Evolutionary conservation across 2,797 vertebrate genomes (phyloP), one percentile per base, ranked within the genome.

Genomic region (Toxotes lorentzi): DNA sequence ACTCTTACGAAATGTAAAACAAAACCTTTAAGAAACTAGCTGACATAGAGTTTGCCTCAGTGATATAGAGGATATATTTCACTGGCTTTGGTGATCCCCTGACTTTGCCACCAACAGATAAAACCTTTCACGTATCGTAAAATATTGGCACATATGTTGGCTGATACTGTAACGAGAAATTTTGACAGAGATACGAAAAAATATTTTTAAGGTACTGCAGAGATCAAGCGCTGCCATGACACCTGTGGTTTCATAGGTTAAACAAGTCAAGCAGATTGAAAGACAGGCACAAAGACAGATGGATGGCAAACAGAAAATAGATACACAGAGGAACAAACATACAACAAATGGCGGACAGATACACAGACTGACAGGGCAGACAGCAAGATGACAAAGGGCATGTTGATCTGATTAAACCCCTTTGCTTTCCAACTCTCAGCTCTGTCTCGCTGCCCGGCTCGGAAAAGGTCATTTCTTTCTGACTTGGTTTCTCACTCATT

Each of bases 351-450:
- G 47, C 45, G 51, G 71, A 86, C 54, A 53, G 76, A 74, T 60
- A 73, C 41, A 79, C 66, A 69, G 70, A 65, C 66, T 82, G 88
- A 87, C 86, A 85, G 58, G 35, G 65, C 57, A 64, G 84, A 86
- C 79, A 47, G 73, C 10, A 2, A 71, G 34, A 91, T 81, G 76
- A 90, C 87, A 92, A 92, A 93, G 86, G 83, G 76, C 77, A 88
- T 75, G 59, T 66, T 90, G 87, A 89, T 91, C 86, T 73, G 84
- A 90, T 91, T 86, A 89, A 87, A 89, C 62, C 70, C 54, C 67
- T 83, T 73, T 78, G 56, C 68, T 82, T 79, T 74, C 58, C 70
- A 69, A 48, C 43, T 81, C 68, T 73, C 73, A 50, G 61, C 76
- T 76, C 75, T 48, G 58, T 81, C 83, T 76, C n/a, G 2, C 62